A percentile compares a stretch with the other conserved stretches of the same genome.
Conservation (phyloP, 2,113 vertebrate genomes). For the Gobio gobio region DNA sequence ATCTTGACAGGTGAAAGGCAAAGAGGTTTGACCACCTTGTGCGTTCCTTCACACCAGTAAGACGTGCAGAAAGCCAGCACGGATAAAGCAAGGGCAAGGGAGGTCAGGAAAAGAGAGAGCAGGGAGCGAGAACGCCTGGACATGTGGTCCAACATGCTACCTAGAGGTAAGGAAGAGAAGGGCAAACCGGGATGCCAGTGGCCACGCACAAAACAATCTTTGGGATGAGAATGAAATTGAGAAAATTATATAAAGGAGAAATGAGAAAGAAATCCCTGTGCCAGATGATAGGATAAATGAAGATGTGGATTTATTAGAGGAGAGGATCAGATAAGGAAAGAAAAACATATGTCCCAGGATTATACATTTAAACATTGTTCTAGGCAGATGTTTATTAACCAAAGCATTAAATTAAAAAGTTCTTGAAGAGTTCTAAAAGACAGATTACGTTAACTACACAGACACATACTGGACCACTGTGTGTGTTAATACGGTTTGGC, state of each 20-base stretch:
- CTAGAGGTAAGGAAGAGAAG: constrained; percentile 38
- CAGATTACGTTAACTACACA: background rate
- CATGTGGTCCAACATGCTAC: constrained; percentile 75
- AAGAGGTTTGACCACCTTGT: constrained; percentile 85
- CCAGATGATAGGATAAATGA: constrained; percentile 36
- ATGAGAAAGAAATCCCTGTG: constrained; percentile 1
- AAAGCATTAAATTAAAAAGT: background rate
- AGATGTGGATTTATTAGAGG: constrained; percentile 52
- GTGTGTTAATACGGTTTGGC: background rate
- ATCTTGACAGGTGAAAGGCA: constrained; percentile 83
- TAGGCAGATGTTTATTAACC: background rate
- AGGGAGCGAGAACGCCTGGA: constrained; percentile 77
- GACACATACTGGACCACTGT: background rate
- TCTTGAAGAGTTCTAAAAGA: background rate
- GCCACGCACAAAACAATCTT: constrained; percentile 58
- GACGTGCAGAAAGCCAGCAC: constrained; percentile 83
- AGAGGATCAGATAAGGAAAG: constrained; percentile 5
- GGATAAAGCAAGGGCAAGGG: constrained; percentile 79
- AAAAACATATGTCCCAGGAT: constrained; percentile 34
- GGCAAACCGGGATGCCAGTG: constrained; percentile 51
- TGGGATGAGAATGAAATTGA: constrained; percentile 1
- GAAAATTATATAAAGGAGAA: constrained; percentile 55
- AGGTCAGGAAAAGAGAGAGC: constrained; percentile 79
- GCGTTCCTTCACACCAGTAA: constrained; percentile 86
- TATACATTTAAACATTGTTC: constrained; percentile 17